phyloP scores from a whole-genome alignment of 2,888 invertebrate species.

The Chironomus tentans region DNA sequence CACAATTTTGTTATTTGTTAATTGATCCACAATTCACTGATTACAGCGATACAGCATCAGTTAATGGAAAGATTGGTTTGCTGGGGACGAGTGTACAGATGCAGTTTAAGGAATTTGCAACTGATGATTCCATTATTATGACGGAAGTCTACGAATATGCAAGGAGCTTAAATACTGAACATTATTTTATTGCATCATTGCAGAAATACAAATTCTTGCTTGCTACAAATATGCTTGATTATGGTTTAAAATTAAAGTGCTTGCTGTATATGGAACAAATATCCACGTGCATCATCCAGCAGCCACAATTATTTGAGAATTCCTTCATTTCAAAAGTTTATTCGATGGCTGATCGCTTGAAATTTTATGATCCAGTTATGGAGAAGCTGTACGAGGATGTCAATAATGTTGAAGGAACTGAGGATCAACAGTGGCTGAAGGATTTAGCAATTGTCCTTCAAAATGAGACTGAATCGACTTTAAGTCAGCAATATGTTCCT shows the following conservation, averaged over 20 bases:
- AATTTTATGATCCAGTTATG: conserved; percentile 56
- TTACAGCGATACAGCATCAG: conserved; percentile 42
- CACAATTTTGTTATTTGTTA: conserved; percentile 93
- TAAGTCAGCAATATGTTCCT: conserved; percentile 29
- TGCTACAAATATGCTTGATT: conserved; percentile 66
- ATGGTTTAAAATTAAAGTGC: conserved; percentile 70
- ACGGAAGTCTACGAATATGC: conserved; percentile 96
- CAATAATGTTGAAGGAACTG: conserved; percentile 34
- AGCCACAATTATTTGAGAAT: conserved; percentile 46
- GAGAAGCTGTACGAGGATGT: conserved; percentile 36
- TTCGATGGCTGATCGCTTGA: conserved; percentile 51
- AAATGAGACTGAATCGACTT: conserved; percentile 30
- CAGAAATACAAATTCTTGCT: conserved; percentile 81
- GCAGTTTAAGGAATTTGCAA: conserved; percentile 58
- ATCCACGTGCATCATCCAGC: conserved; percentile 53
- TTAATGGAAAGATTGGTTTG: conserved; percentile 23
- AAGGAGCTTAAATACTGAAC: conserved; percentile 63
- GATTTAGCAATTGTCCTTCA: conserved; percentile 34
- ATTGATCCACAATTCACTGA: conserved; percentile 47
- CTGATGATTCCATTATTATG: conserved; percentile 79
- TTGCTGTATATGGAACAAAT: conserved; percentile 77
- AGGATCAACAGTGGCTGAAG: conserved; percentile 41
- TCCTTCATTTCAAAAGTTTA: conserved; percentile 48
- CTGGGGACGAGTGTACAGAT: conserved; percentile 65
- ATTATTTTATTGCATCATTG: conserved; percentile 62